Percentiles rank a stretch among this genome's conserved stretches.
These are phyloP conservation scores for Oreochromis aureus DNA, from an alignment of 2,113 vertebrate species.

Conservation along the genomic window DNA sequence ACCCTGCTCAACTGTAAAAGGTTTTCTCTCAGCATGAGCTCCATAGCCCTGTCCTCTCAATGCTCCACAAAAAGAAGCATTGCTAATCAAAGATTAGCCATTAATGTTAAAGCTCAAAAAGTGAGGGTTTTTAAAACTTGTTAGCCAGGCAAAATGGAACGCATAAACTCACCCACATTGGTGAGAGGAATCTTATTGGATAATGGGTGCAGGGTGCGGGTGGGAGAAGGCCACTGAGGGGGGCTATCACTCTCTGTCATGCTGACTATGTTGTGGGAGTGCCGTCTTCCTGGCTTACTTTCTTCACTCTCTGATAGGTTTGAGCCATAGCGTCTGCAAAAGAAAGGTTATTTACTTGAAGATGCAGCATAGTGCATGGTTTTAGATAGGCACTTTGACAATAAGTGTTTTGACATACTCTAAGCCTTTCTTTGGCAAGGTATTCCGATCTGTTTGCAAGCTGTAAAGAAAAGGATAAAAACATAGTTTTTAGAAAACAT, in stretches of 20 bases:
- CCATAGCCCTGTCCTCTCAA: not conserved
- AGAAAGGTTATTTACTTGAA: not conserved
- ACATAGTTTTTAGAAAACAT: not conserved
- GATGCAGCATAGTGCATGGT: not conserved
- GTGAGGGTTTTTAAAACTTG: slow-evolving; percentile 12
- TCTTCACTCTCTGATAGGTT: slow-evolving; percentile 83
- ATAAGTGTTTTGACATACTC: slow-evolving; percentile 72
- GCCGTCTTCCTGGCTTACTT: slow-evolving; percentile 71
- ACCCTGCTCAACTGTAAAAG: not conserved
- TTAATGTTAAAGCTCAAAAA: not conserved
- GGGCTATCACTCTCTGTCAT: slow-evolving; percentile 81
- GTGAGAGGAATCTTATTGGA: slow-evolving; percentile 81
- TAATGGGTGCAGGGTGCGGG: slow-evolving; percentile 72
- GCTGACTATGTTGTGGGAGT: slow-evolving; percentile 81
- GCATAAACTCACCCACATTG: slow-evolving; percentile 83
- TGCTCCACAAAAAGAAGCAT: not conserved
- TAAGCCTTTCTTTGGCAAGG: slow-evolving; percentile 91
- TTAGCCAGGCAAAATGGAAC: not conserved
- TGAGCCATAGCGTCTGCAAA: slow-evolving; percentile 77
- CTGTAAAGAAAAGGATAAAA: slow-evolving; percentile 63
- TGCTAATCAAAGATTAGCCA: not conserved
- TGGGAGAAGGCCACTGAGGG: slow-evolving; percentile 85
- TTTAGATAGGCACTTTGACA: not conserved
- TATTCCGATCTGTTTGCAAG: slow-evolving; percentile 86
- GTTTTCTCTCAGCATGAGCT: not conserved